Evolutionary conservation across 2,113 vertebrate species (phyloP), one percentile per base, ranked within the genome.

Genomic region (Redunca redunca): DNA sequence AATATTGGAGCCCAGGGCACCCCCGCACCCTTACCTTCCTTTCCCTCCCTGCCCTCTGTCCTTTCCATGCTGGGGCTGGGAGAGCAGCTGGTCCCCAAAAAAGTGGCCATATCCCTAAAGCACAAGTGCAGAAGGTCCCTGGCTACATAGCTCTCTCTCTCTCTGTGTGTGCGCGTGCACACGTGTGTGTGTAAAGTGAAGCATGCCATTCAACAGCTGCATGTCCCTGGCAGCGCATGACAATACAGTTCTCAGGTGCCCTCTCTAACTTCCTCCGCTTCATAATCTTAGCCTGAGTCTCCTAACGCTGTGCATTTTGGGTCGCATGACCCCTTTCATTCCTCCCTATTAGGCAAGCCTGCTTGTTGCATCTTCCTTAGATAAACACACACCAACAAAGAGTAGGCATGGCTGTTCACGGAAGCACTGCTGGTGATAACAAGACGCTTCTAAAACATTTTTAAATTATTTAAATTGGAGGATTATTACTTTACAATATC

Each of bases 271-370:
- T 74, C 81, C 23, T 57, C 43, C 7, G 7, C n/a, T 55, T 57
- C 25, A 9, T 30, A 5, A 55, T 77, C 57, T 52, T 5, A 5
- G 6, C 25, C 13, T 71, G 48, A 6, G 2, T 58, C 55, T 58
- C 33, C 60, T 58, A 60, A 55, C 1, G 33, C 7, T 43, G 33
- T 85, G 40, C 7, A 19, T 36, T 50, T 57, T 10, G 23, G 7
- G 17, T 71, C 21, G 0, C 21, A 30, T 0, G 13, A 10, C 14
- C 50, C n/a, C 6, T 55, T 84, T 62, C 50, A 19, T 7, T 26
- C 1, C 3, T 15, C 43, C 30, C 2, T 8, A 2, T 23, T 11
- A 40, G 30, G 26, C 40, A 60, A 83, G 7, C 17, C 52, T 12
- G 15, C 7, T 48, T 93, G 43, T 82, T 26, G 15, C 48, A n/a